These are phyloP conservation scores for Chrysolina oricalcia DNA, from an alignment of 2,888 invertebrate species.

Conservation along the genomic window DNA sequence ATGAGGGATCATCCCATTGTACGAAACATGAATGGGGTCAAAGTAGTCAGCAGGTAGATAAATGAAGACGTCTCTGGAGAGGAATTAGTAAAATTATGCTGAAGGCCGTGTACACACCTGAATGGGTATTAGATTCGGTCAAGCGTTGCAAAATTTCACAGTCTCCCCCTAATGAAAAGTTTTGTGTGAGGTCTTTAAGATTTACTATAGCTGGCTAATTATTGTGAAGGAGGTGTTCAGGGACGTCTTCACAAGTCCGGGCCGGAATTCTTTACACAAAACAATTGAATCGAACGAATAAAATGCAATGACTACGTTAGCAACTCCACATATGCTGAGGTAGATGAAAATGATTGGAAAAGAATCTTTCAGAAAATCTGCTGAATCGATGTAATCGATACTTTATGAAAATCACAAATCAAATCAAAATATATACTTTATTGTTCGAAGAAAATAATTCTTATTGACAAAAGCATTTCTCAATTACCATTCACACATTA, in stretches of 20 bases:
- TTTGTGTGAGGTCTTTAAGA: conserved; percentile 65
- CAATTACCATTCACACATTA: no score
- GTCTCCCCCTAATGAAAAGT: conserved; percentile 67
- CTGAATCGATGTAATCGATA: no score
- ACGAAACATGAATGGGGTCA: conserved; percentile 36
- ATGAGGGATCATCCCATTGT: conserved; percentile 28
- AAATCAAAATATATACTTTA: no score
- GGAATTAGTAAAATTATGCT: conserved; percentile 55
- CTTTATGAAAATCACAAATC: no score
- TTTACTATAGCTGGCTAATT: background rate
- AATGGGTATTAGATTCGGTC: conserved; percentile 56
- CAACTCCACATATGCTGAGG: no score
- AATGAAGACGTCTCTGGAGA: conserved; percentile 41
- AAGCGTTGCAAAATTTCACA: conserved; percentile 69
- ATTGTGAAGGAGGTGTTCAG: background rate
- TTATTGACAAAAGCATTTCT: no score
- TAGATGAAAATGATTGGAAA: no score
- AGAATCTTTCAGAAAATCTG: no score
- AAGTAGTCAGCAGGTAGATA: conserved; percentile 49
- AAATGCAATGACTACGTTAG: no score
- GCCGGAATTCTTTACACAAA: no score
- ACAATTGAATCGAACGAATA: no score
- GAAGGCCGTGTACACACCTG: conserved; percentile 49
- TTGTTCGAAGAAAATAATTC: no score
- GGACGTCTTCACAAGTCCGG: background rate